phyloP scores from a whole-genome alignment of 2,113 vertebrate genomes.

The Elaphurus davidianus region DNA sequence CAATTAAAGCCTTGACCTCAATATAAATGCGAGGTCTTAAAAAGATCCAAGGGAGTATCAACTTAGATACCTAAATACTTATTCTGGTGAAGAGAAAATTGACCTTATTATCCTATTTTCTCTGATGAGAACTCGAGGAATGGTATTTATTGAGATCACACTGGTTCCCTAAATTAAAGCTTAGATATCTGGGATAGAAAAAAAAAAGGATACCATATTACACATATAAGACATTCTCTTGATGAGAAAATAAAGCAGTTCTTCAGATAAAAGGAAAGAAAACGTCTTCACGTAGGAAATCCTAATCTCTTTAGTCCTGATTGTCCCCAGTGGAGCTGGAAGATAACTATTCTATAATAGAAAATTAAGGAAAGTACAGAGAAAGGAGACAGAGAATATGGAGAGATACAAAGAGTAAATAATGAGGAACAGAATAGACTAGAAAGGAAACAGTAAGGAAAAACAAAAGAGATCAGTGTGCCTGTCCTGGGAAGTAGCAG shows the following conservation, averaged over 20 bases:
- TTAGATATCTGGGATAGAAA: background rate
- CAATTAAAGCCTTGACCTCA: slow-evolving; percentile 2
- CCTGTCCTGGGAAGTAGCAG: background rate
- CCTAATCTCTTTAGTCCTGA: background rate
- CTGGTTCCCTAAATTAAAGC: background rate
- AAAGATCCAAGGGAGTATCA: background rate
- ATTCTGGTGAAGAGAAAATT: background rate
- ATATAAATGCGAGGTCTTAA: background rate
- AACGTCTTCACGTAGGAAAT: background rate
- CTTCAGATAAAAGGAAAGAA: background rate
- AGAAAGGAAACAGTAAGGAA: background rate
- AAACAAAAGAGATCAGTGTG: background rate
- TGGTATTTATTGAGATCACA: slow-evolving; percentile 5
- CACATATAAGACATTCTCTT: background rate
- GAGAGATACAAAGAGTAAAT: background rate
- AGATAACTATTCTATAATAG: background rate
- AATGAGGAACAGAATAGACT: background rate
- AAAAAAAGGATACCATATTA: background rate
- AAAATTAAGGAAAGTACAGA: background rate
- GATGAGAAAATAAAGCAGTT: background rate
- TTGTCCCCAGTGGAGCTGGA: background rate
- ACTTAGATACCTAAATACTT: background rate
- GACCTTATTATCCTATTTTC: background rate
- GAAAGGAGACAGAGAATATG: background rate
- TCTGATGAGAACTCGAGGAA: background rate